Percentiles rank a stretch among this genome's conserved stretches.
Evolutionary conservation across 2,888 invertebrate genomes (phyloP).

Genomic region (Leistus spinibarbis): DNA sequence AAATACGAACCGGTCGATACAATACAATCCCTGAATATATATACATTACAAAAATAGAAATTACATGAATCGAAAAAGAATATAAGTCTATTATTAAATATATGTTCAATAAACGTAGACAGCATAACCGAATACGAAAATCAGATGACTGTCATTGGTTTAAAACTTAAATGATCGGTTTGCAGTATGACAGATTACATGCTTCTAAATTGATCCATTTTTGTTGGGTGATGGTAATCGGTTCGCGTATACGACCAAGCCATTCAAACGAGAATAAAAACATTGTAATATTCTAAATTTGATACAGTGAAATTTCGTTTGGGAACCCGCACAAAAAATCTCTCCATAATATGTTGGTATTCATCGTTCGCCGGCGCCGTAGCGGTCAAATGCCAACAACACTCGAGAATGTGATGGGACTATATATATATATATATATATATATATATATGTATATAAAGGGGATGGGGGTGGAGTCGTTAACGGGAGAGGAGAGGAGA

Average conservation of each 20-base stretch:
- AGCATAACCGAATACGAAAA: neutral
- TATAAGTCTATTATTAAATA: neutral
- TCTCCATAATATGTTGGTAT: neutral
- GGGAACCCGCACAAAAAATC: neutral
- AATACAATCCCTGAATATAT: neutral
- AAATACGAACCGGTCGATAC: neutral
- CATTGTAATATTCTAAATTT: neutral
- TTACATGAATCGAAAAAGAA: neutral
- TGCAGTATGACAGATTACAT: neutral
- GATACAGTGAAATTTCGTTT: neutral
- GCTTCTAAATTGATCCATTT: neutral
- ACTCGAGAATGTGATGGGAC: neutral
- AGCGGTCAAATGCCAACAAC: conserved; percentile 8
- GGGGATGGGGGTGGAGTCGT: neutral
- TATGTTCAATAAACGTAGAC: neutral
- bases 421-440: too few relatives aligned
- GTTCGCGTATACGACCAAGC: neutral
- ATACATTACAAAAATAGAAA: neutral
- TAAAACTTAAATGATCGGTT: neutral
- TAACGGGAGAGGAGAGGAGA: neutral
- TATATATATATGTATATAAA: too few relatives aligned
- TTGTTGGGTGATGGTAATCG: neutral
- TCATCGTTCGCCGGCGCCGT: conserved; percentile 1
- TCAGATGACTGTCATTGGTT: neutral
- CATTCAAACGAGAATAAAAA: neutral